phyloP scores from a whole-genome alignment of 2,113 vertebrate species.

The Coptodon rendalli region DNA sequence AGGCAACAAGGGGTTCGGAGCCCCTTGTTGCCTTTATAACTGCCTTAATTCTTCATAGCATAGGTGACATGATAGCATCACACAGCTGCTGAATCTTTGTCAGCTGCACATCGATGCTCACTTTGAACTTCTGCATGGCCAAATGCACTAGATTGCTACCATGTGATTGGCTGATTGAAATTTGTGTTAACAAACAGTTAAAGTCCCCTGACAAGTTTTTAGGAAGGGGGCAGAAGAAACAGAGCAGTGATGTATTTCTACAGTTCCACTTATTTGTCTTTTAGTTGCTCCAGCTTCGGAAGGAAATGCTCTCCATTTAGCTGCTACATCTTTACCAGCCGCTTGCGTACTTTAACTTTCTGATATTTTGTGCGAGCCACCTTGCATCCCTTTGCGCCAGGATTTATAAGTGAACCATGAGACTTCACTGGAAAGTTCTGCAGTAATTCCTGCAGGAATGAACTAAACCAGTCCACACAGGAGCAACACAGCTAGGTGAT shows the following conservation, averaged over 20 bases:
- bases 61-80: not conserved
- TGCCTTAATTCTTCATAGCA: not conserved
- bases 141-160: not conserved
- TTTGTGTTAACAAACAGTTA: not conserved
- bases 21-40: not conserved
- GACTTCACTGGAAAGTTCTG: not conserved
- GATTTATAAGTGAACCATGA: not conserved
- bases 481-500: not conserved
- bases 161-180: fast-evolving
- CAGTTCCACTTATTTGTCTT: not conserved
- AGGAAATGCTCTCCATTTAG: not conserved
- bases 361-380: not conserved
- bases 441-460: not conserved
- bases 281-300: not conserved
- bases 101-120: not conserved
- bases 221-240: not conserved
- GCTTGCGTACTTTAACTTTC: not conserved
- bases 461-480: not conserved
- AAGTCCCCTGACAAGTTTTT: not conserved
- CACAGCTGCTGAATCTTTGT: not conserved
- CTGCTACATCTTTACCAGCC: not conserved
- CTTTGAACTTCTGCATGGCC: not conserved
- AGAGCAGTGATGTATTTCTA: not conserved
- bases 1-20: not conserved
- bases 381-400: not conserved